phyloP scores from a whole-genome alignment of 2,888 invertebrate species.

The Tetheella fluctuosa region DNA sequence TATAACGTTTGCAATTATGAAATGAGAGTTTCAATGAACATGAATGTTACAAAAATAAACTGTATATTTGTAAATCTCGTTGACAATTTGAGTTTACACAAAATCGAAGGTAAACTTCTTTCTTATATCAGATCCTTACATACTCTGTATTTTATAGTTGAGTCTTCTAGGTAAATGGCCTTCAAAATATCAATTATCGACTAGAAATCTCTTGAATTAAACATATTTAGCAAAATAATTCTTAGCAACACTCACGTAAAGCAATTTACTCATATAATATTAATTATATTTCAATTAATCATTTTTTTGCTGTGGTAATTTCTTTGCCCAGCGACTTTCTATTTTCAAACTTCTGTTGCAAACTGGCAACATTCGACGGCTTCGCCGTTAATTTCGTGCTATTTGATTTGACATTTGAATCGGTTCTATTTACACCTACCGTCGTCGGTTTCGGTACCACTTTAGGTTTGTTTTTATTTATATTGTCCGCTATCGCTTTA shows the following conservation, averaged over 20 bases:
- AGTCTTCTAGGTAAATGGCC: slow-evolving; percentile 34
- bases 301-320: slow-evolving; percentile 64
- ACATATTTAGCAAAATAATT: slow-evolving; percentile 30
- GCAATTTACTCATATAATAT: not conserved
- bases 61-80: not conserved
- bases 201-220: slow-evolving; percentile 42
- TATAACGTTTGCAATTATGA: slow-evolving; percentile 4
- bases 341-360: slow-evolving; percentile 92
- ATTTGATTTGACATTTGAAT: slow-evolving; percentile 62
- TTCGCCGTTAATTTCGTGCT: slow-evolving; percentile 81
- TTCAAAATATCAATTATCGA: slow-evolving; percentile 26
- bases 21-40: not conserved
- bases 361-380: slow-evolving; percentile 88
- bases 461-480: slow-evolving; percentile 79
- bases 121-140: slow-evolving; percentile 39
- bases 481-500: slow-evolving; percentile 75
- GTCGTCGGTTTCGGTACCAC: slow-evolving; percentile 72
- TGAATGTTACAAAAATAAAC: slow-evolving; percentile 1
- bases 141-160: slow-evolving; percentile 27
- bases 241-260: slow-evolving; percentile 22
- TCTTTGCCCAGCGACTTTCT: slow-evolving; percentile 78
- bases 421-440: slow-evolving; percentile 58
- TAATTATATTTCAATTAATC: slow-evolving; percentile 21
- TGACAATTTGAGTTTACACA: not conserved
- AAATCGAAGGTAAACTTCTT: slow-evolving; percentile 3